Evolutionary conservation across 2,888 invertebrate species (phyloP).

Genomic region (Margaritifera margaritifera): DNA sequence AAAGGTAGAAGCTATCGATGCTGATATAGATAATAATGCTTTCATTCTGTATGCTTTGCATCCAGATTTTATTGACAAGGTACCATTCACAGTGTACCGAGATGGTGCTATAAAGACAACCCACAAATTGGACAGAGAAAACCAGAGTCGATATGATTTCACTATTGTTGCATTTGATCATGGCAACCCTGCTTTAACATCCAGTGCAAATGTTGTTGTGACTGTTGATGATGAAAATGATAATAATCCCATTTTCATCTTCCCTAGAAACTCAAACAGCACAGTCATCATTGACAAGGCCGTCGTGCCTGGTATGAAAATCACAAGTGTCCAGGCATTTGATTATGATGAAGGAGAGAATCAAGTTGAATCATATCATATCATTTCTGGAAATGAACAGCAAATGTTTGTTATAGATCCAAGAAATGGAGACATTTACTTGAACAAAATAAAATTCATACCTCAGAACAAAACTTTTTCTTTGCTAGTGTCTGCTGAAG

Average conservation of each 20-base stretch:
- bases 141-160: conserved; percentile 42
- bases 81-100: conserved; percentile 45
- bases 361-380: conserved; percentile 21
- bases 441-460: conserved; percentile 27
- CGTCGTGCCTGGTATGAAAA: conserved; percentile 25
- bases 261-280: conserved; percentile 54
- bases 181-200: conserved; percentile 41
- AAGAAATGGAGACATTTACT: conserved; percentile 31
- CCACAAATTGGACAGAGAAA: conserved; percentile 50
- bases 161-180: conserved; percentile 47
- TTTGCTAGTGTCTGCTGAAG: conserved; percentile 22
- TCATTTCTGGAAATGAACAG: conserved; percentile 30
- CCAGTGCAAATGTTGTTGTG: conserved; percentile 47
- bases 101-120: conserved; percentile 46
- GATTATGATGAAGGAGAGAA: conserved; percentile 36
- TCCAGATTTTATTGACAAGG: conserved; percentile 16
- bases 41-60: conserved; percentile 67
- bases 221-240: conserved; percentile 55
- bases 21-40: conserved; percentile 91
- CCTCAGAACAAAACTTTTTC: conserved; percentile 19
- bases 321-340: conserved; percentile 31
- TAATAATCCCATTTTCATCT: conserved; percentile 53
- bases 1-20: conserved; percentile 91
- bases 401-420: conserved; percentile 35
- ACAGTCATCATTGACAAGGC: conserved; percentile 39